Conservation (phyloP, 2,113 vertebrate genomes). For the Struthio camelus region DNA sequence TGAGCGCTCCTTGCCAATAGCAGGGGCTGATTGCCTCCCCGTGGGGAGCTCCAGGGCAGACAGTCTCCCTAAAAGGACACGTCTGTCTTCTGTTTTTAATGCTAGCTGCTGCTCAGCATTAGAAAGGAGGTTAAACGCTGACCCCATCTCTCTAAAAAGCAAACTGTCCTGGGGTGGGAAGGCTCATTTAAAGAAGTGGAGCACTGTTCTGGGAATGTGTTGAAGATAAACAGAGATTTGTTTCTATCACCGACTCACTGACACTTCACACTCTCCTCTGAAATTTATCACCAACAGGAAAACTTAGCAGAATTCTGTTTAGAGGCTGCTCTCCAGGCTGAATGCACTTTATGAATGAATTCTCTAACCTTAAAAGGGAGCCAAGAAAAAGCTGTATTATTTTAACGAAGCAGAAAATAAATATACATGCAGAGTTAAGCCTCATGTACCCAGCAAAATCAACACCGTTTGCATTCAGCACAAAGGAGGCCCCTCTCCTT, state of each 20-base stretch:
- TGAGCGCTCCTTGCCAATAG: neutral
- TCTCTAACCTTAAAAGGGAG: neutral
- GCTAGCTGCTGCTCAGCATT: neutral
- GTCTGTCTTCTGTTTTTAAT: neutral
- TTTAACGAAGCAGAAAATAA: neutral
- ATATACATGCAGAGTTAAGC: neutral
- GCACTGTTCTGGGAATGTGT: neutral
- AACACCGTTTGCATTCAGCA: neutral
- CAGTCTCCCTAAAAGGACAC: neutral
- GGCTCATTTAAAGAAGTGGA: neutral
- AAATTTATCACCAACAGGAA: neutral
- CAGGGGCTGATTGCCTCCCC: neutral
- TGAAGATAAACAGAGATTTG: neutral
- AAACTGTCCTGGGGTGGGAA: neutral
- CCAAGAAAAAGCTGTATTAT: neutral
- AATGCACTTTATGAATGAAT: neutral
- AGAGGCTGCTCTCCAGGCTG: neutral
- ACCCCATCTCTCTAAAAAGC: neutral
- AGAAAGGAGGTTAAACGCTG: neutral
- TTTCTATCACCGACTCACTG: neutral
- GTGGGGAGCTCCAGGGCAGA: neutral
- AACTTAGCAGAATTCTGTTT: neutral
- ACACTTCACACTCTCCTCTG: neutral
- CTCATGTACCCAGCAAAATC: neutral
- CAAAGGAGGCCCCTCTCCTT: rapidly evolving